Conservation (phyloP, 2,797 vertebrate species). For the Rachycentron canadum region DNA sequence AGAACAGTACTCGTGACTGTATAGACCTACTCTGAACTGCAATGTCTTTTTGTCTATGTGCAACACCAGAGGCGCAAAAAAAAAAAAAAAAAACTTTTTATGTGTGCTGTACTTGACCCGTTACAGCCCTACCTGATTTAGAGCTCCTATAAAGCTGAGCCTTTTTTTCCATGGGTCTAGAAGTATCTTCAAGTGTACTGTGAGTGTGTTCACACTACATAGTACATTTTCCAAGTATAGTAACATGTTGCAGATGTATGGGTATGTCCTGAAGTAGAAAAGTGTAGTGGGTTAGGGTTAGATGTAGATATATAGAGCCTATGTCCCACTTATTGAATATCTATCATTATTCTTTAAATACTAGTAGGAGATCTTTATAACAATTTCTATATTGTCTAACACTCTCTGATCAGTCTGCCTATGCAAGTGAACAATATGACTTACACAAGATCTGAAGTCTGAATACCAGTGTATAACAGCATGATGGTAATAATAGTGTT, state of each 20-base stretch:
- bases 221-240: background rate
- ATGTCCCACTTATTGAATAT: background rate
- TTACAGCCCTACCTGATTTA: background rate
- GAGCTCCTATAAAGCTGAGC: background rate
- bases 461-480: constrained; percentile 2
- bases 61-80: no score
- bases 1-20: no score
- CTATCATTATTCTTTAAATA: background rate
- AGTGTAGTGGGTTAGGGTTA: no score
- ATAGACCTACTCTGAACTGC: background rate
- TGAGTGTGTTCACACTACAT: background rate
- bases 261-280: background rate
- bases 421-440: background rate
- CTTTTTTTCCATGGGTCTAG: background rate
- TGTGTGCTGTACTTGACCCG: background rate
- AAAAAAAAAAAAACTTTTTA: background rate
- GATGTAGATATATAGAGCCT: no score
- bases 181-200: background rate
- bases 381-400: background rate
- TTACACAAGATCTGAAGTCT: background rate
- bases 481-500: background rate
- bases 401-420: background rate
- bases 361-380: background rate
- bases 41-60: background rate
- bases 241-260: background rate